Conservation (phyloP, 1,140 invertebrate species). For the Brachionus asplanchnoidis region DNA sequence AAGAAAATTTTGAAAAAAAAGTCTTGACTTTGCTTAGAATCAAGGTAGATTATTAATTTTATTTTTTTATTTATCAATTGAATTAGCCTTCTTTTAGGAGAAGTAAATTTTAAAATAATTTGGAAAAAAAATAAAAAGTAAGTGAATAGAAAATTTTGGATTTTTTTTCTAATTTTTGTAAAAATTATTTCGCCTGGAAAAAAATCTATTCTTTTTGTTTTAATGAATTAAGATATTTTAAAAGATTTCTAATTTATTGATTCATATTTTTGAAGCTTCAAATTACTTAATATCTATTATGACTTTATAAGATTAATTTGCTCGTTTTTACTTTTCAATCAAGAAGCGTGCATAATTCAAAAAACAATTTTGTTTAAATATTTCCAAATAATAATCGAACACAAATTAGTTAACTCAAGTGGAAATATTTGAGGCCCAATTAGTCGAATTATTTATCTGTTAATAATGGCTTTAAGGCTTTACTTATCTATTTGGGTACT, state of each 20-base stretch:
- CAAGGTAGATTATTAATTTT: no score
- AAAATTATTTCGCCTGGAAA: no score
- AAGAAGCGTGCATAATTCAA: conserved; percentile 9
- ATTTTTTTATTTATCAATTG: no score
- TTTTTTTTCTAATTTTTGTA: no score
- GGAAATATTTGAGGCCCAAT: neutral
- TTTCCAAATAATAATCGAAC: neutral
- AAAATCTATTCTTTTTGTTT: no score
- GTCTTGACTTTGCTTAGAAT: no score
- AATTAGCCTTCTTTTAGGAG: no score
- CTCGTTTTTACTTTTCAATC: neutral
- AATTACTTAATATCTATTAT: neutral
- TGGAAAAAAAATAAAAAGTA: no score
- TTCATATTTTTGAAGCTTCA: neutral
- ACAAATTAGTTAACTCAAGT: conserved; percentile 7
- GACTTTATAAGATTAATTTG: neutral
- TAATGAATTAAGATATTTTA: no score
- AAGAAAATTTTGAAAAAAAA: no score
- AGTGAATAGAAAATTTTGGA: no score
- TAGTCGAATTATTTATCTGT: conserved; percentile 22
- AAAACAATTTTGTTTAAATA: neutral
- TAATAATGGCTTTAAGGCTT: conserved; percentile 7
- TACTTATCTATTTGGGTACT: neutral
- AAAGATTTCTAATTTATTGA: neutral
- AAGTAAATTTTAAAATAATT: no score